A percentile compares a stretch with the other conserved stretches of the same genome.
phyloP scores from a whole-genome alignment of 2,113 vertebrate genomes.

The Calypte anna region DNA sequence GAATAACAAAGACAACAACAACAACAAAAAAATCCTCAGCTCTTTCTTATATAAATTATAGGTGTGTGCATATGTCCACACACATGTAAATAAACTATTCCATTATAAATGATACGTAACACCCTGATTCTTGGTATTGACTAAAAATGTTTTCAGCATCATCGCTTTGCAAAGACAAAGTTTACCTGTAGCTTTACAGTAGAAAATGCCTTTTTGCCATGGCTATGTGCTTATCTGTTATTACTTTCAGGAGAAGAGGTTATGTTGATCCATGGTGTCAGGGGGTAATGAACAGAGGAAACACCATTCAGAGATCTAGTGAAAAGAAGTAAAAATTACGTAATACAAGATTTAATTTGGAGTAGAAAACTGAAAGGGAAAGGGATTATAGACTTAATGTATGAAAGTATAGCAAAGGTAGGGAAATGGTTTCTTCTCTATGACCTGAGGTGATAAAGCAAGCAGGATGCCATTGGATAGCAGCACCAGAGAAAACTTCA shows the following conservation, averaged over 20 bases:
- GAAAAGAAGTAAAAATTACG: background rate
- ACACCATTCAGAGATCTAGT: background rate
- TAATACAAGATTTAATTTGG: background rate
- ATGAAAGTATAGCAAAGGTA: background rate
- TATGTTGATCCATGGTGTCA: background rate
- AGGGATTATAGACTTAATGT: background rate
- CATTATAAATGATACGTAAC: background rate
- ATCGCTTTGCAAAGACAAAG: background rate
- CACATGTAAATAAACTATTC: background rate
- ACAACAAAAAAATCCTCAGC: background rate
- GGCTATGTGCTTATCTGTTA: background rate
- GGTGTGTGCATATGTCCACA: background rate
- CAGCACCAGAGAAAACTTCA: background rate
- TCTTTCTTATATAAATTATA: background rate
- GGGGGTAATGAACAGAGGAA: background rate
- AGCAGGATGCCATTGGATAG: accelerated
- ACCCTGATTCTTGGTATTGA: background rate
- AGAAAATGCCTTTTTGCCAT: background rate
- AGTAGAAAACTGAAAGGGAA: background rate
- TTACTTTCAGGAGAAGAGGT: background rate
- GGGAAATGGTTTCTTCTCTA: background rate
- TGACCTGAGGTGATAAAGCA: accelerated
- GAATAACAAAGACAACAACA: background rate
- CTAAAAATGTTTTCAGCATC: background rate
- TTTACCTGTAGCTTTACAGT: background rate